A percentile compares a stretch with the other conserved stretches of the same genome.
Conservation (phyloP, 1,140 invertebrate species). For the Diorhabda sublineata region DNA sequence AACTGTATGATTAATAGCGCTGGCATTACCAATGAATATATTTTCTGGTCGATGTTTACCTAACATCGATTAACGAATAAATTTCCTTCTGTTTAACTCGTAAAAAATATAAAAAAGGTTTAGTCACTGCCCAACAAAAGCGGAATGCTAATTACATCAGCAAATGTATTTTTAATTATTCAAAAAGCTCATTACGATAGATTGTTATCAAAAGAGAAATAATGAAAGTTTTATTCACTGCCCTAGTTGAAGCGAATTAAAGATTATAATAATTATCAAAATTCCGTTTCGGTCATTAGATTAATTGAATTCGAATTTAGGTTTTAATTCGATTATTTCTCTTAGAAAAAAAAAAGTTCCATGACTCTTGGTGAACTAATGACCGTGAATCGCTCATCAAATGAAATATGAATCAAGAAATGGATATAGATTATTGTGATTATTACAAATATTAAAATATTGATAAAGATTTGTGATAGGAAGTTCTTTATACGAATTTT, state of each 20-base stretch:
- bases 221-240: conserved; percentile 3
- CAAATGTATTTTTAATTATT: conserved; percentile 3
- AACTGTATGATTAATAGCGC: too few species aligned
- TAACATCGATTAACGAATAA: background rate
- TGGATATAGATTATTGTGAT: too few species aligned
- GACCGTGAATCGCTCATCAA: too few species aligned
- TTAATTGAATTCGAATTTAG: conserved; percentile 3
- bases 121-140: background rate
- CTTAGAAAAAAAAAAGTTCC: background rate
- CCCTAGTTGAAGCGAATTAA: background rate
- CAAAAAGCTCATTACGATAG: conserved; percentile 2
- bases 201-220: background rate
- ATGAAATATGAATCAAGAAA: too few species aligned
- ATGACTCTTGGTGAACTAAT: background rate
- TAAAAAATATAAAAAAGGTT: background rate
- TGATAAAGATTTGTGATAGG: too few species aligned
- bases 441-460: too few species aligned
- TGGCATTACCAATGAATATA: too few species aligned
- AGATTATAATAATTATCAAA: conserved; percentile 1
- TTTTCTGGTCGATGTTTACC: too few species aligned
- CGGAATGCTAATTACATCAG: background rate
- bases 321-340: background rate
- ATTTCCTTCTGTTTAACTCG: background rate
- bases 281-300: conserved; percentile 1
- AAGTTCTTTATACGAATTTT: too few species aligned